Base-by-base conservation (phyloP, 2,797 vertebrate species). In the Betta splendens region DNA sequence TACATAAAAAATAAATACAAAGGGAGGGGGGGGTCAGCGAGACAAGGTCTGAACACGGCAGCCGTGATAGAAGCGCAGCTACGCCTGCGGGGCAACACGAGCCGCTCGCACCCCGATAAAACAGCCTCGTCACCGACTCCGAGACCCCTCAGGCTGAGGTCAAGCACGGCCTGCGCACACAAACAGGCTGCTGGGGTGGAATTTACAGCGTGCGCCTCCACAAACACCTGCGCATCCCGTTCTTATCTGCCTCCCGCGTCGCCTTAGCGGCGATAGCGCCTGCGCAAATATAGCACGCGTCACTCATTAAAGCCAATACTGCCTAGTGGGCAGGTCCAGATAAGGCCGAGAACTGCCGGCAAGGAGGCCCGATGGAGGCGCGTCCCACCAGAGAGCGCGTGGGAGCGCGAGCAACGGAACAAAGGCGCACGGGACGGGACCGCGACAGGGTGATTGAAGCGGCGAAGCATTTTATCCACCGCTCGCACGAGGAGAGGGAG, bases 341-440 rank as follows among this genome's bases (percentile, higher is more conserved):
- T 81, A 76, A 85, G 75, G 69, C 53, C 49, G 38, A 44, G n/a
- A 65, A 58, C 51, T 47, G 54, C 20, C 33, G 48, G n/a, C n/a
- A n/a, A n/a, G n/a, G n/a, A n/a, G n/a, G n/a, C n/a, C n/a, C n/a
- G n/a, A n/a, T n/a, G n/a, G n/a, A n/a, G n/a, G n/a, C n/a, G n/a
- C n/a, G n/a, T 52, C 53, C 51, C 39, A 33, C 16, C 28, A 52
- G 22, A 62, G 42, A 66, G 44, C 9, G 49, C 0, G 28, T 42
- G 38, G 61, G 4, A 71, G 22, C 18, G 17, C 32, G 21, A 37
- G 28, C 64, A 59, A 52, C n/a, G 29, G 65, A 68, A 85, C 81
- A 82, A 80, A 82, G 75, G 37, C 38, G 77, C 78, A 74, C 79
- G n/a, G 73, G 78, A 85, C 80, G 53, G 80, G 75, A 85, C 81